Base-by-base conservation (phyloP, 2,888 invertebrate species). In the Yponomeuta plumbellus region DNA sequence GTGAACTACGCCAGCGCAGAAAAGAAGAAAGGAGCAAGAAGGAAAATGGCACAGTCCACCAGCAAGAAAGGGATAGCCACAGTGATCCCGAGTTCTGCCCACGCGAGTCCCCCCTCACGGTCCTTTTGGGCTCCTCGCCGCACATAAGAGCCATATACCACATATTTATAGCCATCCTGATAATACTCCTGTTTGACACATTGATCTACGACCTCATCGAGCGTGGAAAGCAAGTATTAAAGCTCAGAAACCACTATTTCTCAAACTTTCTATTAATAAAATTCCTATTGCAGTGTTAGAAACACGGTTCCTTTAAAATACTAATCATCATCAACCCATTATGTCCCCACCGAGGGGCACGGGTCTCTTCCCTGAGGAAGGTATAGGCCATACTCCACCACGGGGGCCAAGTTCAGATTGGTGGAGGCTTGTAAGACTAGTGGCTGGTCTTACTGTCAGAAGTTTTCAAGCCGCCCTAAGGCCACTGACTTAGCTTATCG, bases 71-170 rank as follows among this genome's bases (percentile, higher is more conserved):
- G 71, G 74, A 22, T 73, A 74, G 17, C 68, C 72, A 1, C 44
- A 6, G 13, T 23, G 71, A 68, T n/a, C 72, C 78, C 26, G 86
- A 86, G 68, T 97, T 97, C 78, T 78, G 92, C n/a, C 80, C 92
- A 10, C 92, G 97, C 70, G 94, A 96, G 78, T 97, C 97, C 0
- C 90, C 95, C n/a, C 88, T 97, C 67, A 97, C 96, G 0, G 95
- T 95, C 69, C 91, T 98, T 23, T 92, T 96, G 73, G 93, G 95
- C 77, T 93, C 94, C 65, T 88, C 88, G 0, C 93, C 94, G 66
- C 97, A 97, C 83, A 94, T 98, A 74, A 93, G 93, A 74, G 95
- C 97, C 3, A 94, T 98, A 71, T 96, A 97, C 81, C 95, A 97
- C 80, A 94, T 97, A 71, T 97, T 97, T 83, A 92, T 95, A 63